Percentiles rank a stretch among this genome's conserved stretches.
Conservation (phyloP, 2,113 vertebrate genomes). For the Ammospiza caudacuta region DNA sequence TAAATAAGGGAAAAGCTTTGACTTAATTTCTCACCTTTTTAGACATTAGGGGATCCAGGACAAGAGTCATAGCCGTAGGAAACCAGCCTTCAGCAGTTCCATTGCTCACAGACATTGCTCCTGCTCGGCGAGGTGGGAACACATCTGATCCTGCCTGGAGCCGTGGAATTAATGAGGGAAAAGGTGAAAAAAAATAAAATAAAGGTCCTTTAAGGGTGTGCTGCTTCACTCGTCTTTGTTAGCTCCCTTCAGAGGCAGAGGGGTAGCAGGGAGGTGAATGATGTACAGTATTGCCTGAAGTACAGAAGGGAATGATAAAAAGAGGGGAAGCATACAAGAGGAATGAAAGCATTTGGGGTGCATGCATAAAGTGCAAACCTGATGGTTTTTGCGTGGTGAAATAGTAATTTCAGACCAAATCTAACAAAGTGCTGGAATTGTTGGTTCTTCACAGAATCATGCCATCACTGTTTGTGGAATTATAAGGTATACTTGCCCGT, state of each 20-base stretch:
- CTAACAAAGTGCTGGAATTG: background rate
- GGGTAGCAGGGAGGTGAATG: background rate
- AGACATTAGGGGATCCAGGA: conserved; percentile 19
- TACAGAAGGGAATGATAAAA: background rate
- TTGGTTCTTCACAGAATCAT: background rate
- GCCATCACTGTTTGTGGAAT: background rate
- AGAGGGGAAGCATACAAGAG: background rate
- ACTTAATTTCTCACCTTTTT: conserved; percentile 53
- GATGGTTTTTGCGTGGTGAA: background rate
- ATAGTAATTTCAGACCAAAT: background rate
- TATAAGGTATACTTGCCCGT: rapidly evolving
- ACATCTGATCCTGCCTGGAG: background rate
- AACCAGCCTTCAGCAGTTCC: conserved; percentile 55
- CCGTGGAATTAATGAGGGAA: background rate
- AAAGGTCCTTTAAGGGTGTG: background rate
- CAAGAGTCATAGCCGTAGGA: conserved; percentile 13
- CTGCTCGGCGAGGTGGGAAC: background rate
- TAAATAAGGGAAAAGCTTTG: conserved; percentile 45
- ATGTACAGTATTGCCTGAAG: background rate
- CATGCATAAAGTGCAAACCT: background rate
- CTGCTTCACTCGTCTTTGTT: background rate
- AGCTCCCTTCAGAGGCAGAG: background rate
- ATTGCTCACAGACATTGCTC: conserved; percentile 31
- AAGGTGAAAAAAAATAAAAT: background rate
- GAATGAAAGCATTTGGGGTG: background rate